Base-by-base conservation (phyloP, 2,888 invertebrate species). In the Brachypterus glaber region DNA sequence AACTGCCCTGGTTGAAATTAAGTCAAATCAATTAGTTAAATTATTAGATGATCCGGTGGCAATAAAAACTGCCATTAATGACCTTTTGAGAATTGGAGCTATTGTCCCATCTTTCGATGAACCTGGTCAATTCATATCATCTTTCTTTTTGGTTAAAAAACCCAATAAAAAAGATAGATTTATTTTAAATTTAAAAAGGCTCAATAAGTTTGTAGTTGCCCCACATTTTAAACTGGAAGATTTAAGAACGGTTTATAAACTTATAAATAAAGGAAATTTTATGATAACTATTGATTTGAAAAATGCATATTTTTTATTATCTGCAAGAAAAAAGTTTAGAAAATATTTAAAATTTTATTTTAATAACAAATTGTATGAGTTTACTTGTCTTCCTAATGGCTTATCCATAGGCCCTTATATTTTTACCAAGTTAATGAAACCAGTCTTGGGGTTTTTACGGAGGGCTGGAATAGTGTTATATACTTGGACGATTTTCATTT, bases 201-300 rank as follows among this genome's bases (percentile, higher is more conserved):
- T n/a, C n/a, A n/a, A n/a, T n/a, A n/a, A n/a, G n/a, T n/a, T n/a
- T n/a, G n/a, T n/a, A n/a, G n/a, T n/a, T 53, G n/a, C 52, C 4
- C 25, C 43, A 3, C 51, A 55, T 41, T 54, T 55, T 35, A 54
- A 56, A 37, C 41, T 51, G 36, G 49, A 54, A 33, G 47, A 53
- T 39, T 38, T 35, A 13, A 33, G 47, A 33, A 51, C 53, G 1
- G 50, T 44, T 1, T 25, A 35, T 2, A 40, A 45, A 27, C 26
- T 55, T 16, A 41, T 54, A 14, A 21, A 35, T 15, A 15, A 21
- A 5, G 33, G 24, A n/a, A 29, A 7, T 12, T 45, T 24, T 34
- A 33, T 36, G 17, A 31, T 37, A 12, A 35, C 33, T 1, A 37
- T 46, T 11, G 41, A 44, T 17, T 32, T n/a, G n/a, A n/a, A n/a